Base-by-base conservation (phyloP, 1,140 invertebrate species). In the Mamestra configurata region DNA sequence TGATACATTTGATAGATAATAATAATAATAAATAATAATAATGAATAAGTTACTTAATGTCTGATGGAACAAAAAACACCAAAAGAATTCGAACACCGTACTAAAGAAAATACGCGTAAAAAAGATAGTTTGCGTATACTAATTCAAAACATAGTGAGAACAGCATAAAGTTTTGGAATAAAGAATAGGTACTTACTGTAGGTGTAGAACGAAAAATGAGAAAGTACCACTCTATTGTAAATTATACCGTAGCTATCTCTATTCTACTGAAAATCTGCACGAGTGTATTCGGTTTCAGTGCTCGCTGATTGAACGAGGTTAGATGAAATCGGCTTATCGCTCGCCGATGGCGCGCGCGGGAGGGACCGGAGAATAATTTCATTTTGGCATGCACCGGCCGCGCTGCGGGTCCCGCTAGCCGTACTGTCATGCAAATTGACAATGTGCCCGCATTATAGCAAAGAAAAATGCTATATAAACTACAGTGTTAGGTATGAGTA, bases 321-420 rank as follows among this genome's bases (percentile, higher is more conserved):
- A 89, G 88, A 82, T 84, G 84, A 89, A 93, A 93, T 93, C 89
- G 88, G 90, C 91, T 92, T 93, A 92, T 88, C 85, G 87, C 84
- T 80, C 82, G 70, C 77, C 84, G 78, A 85, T 86, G 83, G 84
- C 82, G 24, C n/a, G 83, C 80, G 84, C 82, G 22, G 27, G 83
- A 80, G 83, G 82, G 61, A 37, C 18, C 15, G 83, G 82, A 81
- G 84, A 83, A 87, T 91, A 91, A 91, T 91, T 89, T 90, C 86
- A 89, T 90, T 88, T 84, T 78, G 82, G 82, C 82, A 84, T 88
- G 82, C 86, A 84, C 76, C 71, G 82, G 55, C 55, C 79, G 61
- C 68, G 71, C 55, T 59, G 18, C 20, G 40, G 51, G 46, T 53
- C 46, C 22, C 68, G 55, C 64, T 49, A 40, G 43, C 46, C 59